Conservation (phyloP, 2,888 invertebrate species). For the Cephus nigrinus region DNA sequence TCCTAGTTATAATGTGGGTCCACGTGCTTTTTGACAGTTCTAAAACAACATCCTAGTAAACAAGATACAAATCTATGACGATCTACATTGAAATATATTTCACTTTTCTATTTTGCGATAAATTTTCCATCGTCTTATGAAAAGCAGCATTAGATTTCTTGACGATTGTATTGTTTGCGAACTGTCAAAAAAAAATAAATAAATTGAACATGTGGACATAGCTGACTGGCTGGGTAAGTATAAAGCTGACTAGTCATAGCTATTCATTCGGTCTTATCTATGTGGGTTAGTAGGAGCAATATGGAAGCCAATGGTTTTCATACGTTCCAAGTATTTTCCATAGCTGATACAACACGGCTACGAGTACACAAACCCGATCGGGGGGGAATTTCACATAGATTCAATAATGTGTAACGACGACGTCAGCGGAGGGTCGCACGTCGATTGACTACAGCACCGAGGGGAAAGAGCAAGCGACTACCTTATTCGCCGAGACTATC, state of each 20-base stretch:
- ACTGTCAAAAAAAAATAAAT: too few relatives aligned
- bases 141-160: too few relatives aligned
- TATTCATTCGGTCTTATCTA: background rate
- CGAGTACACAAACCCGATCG: background rate
- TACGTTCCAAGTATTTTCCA: background rate
- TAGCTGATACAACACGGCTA: background rate
- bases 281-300: background rate
- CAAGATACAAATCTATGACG: too few relatives aligned
- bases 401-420: constrained; percentile 42
- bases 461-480: constrained; percentile 24
- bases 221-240: background rate
- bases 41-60: too few relatives aligned
- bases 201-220: background rate
- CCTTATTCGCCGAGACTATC: constrained; percentile 12
- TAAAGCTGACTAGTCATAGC: background rate
- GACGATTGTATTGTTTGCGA: too few relatives aligned
- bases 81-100: too few relatives aligned
- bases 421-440: constrained; percentile 40
- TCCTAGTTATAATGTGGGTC: background rate
- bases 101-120: too few relatives aligned
- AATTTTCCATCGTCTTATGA: too few relatives aligned
- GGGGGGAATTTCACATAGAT: constrained; percentile 32
- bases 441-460: constrained; percentile 40
- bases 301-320: background rate
- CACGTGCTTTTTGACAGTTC: too few relatives aligned